Percentiles rank a stretch among this genome's conserved stretches.
phyloP scores from a whole-genome alignment of 1,140 invertebrate species.

The Brachionus koreanus region DNA sequence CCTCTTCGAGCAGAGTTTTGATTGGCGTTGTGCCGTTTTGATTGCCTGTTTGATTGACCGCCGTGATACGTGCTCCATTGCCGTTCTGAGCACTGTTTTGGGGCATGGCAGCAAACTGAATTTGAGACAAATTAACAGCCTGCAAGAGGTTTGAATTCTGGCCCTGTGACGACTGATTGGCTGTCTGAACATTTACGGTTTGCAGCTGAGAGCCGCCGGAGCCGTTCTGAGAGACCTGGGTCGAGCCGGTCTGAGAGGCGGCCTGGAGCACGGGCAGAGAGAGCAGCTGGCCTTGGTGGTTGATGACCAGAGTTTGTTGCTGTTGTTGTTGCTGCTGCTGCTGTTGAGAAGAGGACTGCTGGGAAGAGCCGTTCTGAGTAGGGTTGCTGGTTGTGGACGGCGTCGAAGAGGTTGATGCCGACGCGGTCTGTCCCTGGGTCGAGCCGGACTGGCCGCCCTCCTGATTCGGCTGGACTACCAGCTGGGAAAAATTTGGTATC shows the following conservation, averaged over 20 bases:
- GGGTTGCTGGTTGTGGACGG: neutral
- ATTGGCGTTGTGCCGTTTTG: constrained; percentile 40
- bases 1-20: constrained; percentile 30
- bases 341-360: neutral
- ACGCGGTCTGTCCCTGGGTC: neutral
- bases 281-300: constrained; percentile 20
- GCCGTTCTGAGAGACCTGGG: neutral
- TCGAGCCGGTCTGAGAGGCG: neutral
- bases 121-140: constrained; percentile 8
- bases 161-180: neutral
- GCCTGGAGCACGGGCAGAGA: constrained; percentile 22
- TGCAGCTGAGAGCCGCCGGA: neutral
- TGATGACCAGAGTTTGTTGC: constrained; percentile 33
- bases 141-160: neutral
- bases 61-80: neutral
- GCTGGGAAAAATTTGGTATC: constrained; percentile 1
- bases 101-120: neutral
- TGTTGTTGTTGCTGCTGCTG: constrained; percentile 19
- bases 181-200: neutral
- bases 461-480: constrained; percentile 10
- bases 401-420: neutral
- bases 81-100: constrained; percentile 6
- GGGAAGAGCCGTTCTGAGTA: neutral
- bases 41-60: neutral
- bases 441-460: neutral